Conservation (phyloP, 92 coral and sea anemone species). For the Porites rus region DNA sequence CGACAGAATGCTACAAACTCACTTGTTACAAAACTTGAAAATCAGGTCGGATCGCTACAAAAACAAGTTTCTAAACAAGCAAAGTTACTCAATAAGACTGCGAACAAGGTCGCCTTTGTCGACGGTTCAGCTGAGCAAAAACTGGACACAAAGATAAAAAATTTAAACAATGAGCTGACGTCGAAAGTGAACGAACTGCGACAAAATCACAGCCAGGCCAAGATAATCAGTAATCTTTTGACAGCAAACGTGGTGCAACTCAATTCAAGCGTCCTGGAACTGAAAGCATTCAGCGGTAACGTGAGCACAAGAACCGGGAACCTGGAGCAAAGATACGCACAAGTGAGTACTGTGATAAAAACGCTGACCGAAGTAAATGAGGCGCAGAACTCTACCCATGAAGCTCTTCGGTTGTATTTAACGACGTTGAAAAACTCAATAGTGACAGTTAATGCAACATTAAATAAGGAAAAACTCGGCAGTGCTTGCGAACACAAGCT, state of each 20-base stretch:
- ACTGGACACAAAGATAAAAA: background rate
- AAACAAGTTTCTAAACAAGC: constrained; percentile 3
- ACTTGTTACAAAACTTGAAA: background rate
- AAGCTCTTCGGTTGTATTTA: background rate
- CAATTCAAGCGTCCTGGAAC: background rate
- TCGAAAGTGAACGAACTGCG: constrained; percentile 14
- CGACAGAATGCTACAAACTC: background rate
- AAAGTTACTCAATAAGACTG: constrained; percentile 16
- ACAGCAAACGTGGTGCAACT: constrained; percentile 3
- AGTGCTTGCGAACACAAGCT: background rate
- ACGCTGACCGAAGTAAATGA: background rate
- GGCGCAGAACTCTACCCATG: constrained; percentile 18
- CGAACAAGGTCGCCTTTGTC: background rate
- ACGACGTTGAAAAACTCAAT: background rate
- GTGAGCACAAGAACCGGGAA: background rate
- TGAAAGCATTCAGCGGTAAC: background rate
- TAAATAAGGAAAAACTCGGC: background rate
- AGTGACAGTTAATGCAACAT: constrained; percentile 4
- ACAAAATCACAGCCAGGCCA: background rate
- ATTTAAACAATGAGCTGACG: constrained; percentile 1
- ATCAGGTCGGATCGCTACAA: constrained; percentile 15
- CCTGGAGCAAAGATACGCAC: constrained; percentile 21
- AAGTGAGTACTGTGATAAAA: constrained; percentile 5
- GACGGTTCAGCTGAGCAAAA: constrained; percentile 12
- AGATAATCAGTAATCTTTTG: background rate